phyloP scores from a whole-genome alignment of 2,797 vertebrate species.

The Podarcis lilfordi region DNA sequence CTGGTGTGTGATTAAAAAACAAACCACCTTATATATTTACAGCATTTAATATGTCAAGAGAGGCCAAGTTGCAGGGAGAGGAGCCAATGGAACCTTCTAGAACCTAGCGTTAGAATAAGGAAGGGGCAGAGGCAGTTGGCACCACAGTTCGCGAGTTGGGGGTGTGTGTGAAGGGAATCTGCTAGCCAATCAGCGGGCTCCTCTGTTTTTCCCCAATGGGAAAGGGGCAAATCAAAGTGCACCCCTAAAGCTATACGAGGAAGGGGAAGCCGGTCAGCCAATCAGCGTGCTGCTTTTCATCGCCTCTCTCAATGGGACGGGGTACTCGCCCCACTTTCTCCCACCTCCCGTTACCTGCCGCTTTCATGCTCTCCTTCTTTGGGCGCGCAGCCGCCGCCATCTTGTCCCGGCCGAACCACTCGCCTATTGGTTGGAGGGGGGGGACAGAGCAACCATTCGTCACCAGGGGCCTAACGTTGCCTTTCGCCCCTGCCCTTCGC shows the following conservation, averaged over 20 bases:
- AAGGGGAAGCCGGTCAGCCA: not conserved
- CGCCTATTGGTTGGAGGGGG: no score
- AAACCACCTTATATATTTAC: no score
- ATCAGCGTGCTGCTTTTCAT: not conserved
- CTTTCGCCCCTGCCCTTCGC: rapidly evolving
- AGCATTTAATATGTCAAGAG: no score
- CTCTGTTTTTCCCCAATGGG: not conserved
- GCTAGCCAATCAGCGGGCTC: not conserved
- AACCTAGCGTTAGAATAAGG: no score
- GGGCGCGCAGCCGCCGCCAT: not conserved
- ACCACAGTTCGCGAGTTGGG: no score
- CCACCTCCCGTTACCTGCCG: not conserved
- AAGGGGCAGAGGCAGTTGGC: no score
- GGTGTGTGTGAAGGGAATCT: no score
- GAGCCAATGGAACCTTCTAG: not conserved
- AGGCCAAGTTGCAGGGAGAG: no score
- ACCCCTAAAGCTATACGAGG: not conserved
- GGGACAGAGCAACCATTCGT: no score
- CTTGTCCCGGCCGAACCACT: not conserved
- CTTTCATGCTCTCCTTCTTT: not conserved
- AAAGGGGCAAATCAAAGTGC: no score
- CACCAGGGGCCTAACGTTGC: no score
- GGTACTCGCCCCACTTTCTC: not conserved
- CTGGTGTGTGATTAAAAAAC: no score
- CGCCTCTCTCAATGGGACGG: not conserved